Evolutionary conservation across 53 echinoderm and acorn worm species (phyloP).

Genomic region (Pentamera pediparva): DNA sequence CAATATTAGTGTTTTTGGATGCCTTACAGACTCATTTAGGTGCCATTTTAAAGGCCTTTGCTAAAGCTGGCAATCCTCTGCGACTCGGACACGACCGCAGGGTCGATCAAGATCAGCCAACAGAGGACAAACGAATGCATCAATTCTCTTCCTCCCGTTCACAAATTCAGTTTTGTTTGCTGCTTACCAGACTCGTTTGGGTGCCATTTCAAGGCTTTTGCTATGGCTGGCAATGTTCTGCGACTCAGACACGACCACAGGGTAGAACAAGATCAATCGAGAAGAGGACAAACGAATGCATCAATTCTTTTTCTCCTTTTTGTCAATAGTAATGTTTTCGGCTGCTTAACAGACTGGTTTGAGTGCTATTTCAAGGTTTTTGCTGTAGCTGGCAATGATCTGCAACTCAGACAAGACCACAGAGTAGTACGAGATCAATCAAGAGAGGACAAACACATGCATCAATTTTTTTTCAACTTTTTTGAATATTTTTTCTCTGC

Average conservation of each 20-base stretch:
- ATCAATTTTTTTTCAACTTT: not conserved
- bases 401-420: too few species aligned
- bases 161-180: not conserved
- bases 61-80: too few species aligned
- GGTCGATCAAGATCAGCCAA: too few species aligned
- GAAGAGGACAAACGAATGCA: not conserved
- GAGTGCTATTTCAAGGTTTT: too few species aligned
- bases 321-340: not conserved
- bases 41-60: too few species aligned
- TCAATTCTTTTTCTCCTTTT: not conserved
- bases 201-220: too few species aligned
- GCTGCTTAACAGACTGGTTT: not conserved
- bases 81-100: constrained; percentile 37
- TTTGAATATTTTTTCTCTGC: not conserved
- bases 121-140: not conserved
- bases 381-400: too few species aligned
- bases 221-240: too few species aligned
- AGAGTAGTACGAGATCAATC: too few species aligned
- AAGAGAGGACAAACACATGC: not conserved
- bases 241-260: constrained; percentile 35
- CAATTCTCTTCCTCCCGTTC: not conserved
- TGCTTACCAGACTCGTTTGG: too few species aligned
- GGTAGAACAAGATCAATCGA: too few species aligned
- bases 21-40: too few species aligned
- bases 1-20: not conserved